phyloP scores from a whole-genome alignment of 2,888 invertebrate genomes.

The Drosophila parthenogenetica region DNA sequence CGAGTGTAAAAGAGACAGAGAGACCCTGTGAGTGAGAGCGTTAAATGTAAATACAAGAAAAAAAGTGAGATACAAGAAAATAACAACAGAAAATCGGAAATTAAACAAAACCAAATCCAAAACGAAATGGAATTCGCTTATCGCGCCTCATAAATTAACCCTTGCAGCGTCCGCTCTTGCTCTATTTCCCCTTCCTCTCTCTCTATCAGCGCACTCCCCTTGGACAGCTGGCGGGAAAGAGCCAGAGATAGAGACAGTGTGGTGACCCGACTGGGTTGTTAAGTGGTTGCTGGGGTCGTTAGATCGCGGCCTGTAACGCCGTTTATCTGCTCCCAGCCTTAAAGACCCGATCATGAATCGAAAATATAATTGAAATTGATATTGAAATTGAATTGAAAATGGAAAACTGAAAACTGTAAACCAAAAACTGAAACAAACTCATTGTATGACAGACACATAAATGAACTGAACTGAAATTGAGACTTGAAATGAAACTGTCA shows the following conservation, averaged over 20 bases:
- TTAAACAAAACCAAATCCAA: conserved; percentile 74
- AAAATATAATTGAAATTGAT: conserved; percentile 46
- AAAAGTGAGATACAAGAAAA: conserved; percentile 39
- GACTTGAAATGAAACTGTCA: conserved; percentile 29
- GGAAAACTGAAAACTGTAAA: conserved; percentile 2
- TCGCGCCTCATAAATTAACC: conserved; percentile 83
- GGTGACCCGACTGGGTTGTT: conserved; percentile 35
- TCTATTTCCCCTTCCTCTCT: conserved; percentile 7
- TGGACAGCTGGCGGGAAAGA: conserved; percentile 14
- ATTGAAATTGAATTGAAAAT: conserved; percentile 44
- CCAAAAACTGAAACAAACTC: conserved; percentile 31
- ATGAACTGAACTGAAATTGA: conserved; percentile 3
- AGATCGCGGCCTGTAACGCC: conserved; percentile 43
- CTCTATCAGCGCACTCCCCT: not conserved
- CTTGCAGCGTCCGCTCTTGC: conserved; percentile 66
- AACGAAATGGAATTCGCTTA: conserved; percentile 81
- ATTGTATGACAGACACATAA: conserved; percentile 6
- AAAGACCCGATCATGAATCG: conserved; percentile 34
- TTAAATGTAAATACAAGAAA: conserved; percentile 64
- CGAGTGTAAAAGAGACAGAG: conserved; percentile 17
- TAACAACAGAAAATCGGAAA: conserved; percentile 75
- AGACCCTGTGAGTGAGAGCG: conserved; percentile 17
- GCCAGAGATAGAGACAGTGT: not conserved
- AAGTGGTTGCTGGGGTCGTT: conserved; percentile 58
- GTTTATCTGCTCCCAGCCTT: conserved; percentile 52